phyloP scores from a whole-genome alignment of 2,888 invertebrate species.

The Drosophila affinis region DNA sequence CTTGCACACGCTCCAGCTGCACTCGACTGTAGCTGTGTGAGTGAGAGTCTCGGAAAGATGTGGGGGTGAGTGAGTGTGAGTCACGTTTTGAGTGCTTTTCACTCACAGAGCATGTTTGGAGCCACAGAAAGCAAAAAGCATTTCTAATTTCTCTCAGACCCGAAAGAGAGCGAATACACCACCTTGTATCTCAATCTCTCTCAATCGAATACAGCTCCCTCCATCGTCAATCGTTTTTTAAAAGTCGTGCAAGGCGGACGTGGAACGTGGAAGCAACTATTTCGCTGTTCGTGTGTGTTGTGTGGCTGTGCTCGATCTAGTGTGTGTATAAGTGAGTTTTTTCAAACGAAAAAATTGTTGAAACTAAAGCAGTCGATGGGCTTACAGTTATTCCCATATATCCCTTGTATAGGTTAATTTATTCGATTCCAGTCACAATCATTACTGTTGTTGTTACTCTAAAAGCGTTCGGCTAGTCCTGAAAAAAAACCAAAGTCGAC shows the following conservation, averaged over 20 bases:
- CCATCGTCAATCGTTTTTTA: constrained; percentile 58
- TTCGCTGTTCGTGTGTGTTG: constrained; percentile 57
- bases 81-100: constrained; percentile 54
- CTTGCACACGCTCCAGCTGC: constrained; percentile 59
- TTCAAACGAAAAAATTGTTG: constrained; percentile 48
- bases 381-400: constrained; percentile 32
- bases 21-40: constrained; percentile 57
- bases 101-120: background rate
- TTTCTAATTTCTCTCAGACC: constrained; percentile 24
- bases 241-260: constrained; percentile 71
- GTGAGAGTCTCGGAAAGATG: constrained; percentile 32
- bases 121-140: background rate
- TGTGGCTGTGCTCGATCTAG: constrained; percentile 49
- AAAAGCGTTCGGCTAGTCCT: background rate
- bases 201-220: too few relatives aligned
- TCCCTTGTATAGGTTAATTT: background rate
- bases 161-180: too few relatives aligned
- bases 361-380: constrained; percentile 31
- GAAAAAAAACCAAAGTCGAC: constrained; percentile 10
- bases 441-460: background rate
- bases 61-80: constrained; percentile 52
- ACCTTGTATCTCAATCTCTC: too few relatives aligned
- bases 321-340: constrained; percentile 70
- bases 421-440: background rate
- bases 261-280: constrained; percentile 56